Conservation (phyloP, 2,888 invertebrate species). For the Agrotis puta region DNA sequence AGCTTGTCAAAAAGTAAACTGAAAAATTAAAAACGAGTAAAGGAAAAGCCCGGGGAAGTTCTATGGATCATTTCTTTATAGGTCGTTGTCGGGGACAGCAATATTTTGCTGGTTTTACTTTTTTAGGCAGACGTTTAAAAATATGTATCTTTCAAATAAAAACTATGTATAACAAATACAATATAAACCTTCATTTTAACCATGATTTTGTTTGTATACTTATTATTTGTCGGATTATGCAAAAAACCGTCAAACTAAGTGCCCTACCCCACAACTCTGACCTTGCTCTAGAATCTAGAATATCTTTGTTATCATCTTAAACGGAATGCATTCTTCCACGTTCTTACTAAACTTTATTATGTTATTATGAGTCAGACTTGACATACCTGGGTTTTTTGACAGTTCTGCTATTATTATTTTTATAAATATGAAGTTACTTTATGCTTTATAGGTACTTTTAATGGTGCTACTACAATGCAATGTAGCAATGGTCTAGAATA, state of each 20-base stretch:
- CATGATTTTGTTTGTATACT: conserved; percentile 11
- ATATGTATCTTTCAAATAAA: no score
- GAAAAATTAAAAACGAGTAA: no score
- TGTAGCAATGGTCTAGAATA: no score
- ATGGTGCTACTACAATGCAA: no score
- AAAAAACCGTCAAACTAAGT: conserved; percentile 23
- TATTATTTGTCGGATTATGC: conserved; percentile 21
- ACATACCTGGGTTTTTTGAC: neutral
- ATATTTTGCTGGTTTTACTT: no score
- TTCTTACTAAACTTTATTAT: conserved; percentile 15
- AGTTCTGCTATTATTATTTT: neutral
- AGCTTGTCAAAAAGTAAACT: no score
- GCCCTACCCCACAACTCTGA: neutral
- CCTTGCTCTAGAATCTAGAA: conserved; percentile 49
- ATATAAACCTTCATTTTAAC: neutral
- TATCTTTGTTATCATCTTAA: conserved; percentile 43
- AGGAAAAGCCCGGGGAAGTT: no score
- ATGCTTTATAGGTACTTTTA: no score
- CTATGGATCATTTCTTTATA: no score
- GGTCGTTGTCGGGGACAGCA: no score
- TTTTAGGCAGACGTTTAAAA: no score
- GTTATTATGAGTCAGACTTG: conserved; percentile 2
- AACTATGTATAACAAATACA: neutral
- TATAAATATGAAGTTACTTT: neutral
- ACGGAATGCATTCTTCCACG: conserved; percentile 40